Percentiles rank a stretch among this genome's conserved stretches.
phyloP scores from a whole-genome alignment of 2,888 invertebrate species.

The Allacma fusca region DNA sequence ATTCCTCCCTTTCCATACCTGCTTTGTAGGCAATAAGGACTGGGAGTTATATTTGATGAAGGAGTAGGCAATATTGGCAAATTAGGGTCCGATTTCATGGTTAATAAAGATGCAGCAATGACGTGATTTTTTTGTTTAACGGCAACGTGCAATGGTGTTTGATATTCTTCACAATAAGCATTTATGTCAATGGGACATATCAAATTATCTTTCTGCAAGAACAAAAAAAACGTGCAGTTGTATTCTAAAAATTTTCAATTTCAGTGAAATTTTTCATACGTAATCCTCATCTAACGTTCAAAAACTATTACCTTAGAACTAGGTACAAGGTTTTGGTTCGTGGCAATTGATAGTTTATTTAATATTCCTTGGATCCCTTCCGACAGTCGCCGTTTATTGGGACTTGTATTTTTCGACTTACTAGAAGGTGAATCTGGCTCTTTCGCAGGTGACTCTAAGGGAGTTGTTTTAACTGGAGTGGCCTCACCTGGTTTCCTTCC shows the following conservation, averaged over 20 bases:
- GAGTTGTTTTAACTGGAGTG: neutral
- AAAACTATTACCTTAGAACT: constrained; percentile 29
- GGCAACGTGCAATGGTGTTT: constrained; percentile 84
- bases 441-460: constrained; percentile 13
- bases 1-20: neutral
- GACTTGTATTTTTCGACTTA: constrained; percentile 31
- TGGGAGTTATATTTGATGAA: constrained; percentile 29
- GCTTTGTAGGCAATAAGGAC: constrained; percentile 25
- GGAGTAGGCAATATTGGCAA: constrained; percentile 68
- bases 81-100: constrained; percentile 81
- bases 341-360: constrained; percentile 71
- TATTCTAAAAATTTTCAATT: neutral
- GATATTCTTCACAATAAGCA: constrained; percentile 76
- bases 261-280: too few species aligned
- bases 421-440: constrained; percentile 36
- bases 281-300: neutral
- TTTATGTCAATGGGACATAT: constrained; percentile 78
- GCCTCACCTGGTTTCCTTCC: constrained; percentile 55
- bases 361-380: constrained; percentile 85
- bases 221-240: neutral
- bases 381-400: constrained; percentile 33
- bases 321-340: constrained; percentile 56
- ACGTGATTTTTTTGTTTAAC: constrained; percentile 79
- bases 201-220: constrained; percentile 62
- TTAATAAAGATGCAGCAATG: constrained; percentile 74